These are phyloP conservation scores for Glareola pratincola DNA, from an alignment of 2,113 vertebrate genomes.

Conservation along the genomic window DNA sequence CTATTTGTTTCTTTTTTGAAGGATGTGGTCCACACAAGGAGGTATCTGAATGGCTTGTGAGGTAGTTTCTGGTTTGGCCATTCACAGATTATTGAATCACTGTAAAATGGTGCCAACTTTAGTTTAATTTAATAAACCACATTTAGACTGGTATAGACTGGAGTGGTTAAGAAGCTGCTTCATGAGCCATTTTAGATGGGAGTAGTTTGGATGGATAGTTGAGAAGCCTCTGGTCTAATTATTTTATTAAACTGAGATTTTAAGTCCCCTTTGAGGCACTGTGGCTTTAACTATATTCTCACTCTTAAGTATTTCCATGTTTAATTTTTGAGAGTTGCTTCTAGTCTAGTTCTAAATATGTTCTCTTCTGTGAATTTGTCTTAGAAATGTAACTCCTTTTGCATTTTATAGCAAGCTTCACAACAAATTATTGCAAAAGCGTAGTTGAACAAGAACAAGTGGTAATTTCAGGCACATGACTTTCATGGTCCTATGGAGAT, in stretches of 20 bases:
- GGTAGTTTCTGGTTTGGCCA: neutral
- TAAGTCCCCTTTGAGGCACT: neutral
- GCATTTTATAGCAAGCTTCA: neutral
- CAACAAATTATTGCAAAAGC: neutral
- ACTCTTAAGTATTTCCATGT: neutral
- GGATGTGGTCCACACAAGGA: neutral
- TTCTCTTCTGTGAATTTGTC: neutral
- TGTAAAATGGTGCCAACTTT: neutral
- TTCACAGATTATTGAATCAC: neutral
- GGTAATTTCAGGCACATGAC: neutral
- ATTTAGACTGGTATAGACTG: neutral
- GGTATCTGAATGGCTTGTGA: neutral
- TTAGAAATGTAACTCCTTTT: neutral
- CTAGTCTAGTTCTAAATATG: neutral
- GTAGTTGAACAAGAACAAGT: neutral
- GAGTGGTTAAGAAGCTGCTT: neutral
- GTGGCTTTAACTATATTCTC: neutral
- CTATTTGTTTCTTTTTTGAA: neutral
- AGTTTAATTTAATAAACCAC: neutral
- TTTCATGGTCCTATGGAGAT: neutral
- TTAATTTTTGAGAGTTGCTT: neutral
- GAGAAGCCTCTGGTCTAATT: neutral
- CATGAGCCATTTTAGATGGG: neutral
- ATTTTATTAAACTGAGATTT: neutral
- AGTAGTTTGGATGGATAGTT: neutral